Evolutionary conservation across 2,113 vertebrate species (phyloP), one percentile per base, ranked within the genome.

Genomic region (Buteo buteo): DNA sequence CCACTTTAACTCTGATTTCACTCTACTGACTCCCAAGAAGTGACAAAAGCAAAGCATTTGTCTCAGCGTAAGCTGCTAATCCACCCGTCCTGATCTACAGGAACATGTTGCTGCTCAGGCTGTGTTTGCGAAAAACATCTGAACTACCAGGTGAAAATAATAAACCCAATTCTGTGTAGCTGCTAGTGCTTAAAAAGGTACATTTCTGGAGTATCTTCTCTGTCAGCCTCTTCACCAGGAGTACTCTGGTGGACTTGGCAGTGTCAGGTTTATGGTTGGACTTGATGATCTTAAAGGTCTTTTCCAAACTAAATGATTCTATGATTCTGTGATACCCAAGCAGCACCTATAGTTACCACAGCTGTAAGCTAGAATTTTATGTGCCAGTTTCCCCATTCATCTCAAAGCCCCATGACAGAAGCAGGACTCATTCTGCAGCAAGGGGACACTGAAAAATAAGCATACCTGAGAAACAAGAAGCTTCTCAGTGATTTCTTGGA

Each of bases 361-460:
- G 42, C 25, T 31, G 11, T 34, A 45, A 74, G 10, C 9, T 17
- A 47, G 44, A 70, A 47, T 54, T 80, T 19, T 70, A 8, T 0
- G 0, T 21, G 40, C 7, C 38, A 2, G 1, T 72, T 78, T 78
- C 16, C 36, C 20, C 1, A 2, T 32, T 79, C 17, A 11, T 36
- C 55, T 80, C 49, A 47, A 70, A 74, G 36, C 14, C 7, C 32
- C 0, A 0, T 13, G 24, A 19, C 13, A 47, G 36, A 52, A 64
- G 17, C 61, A 47, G 55, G 26, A 54, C 19, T 36, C 29, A 10
- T 52, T 64, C 69, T 70, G 69, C 16, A 52, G n/a, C 25, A 71
- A 82, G 22, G 32, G 45, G 9, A 25, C 45, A 32, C 21, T 44
- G 82, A 49, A 49, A 77, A 44, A 77, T 25, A 42, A 54, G 14